Percentiles rank a stretch among this genome's conserved stretches.
These are phyloP conservation scores for Eumacrocentrus americanus DNA, from an alignment of 2,888 invertebrate genomes.

Conservation along the genomic window DNA sequence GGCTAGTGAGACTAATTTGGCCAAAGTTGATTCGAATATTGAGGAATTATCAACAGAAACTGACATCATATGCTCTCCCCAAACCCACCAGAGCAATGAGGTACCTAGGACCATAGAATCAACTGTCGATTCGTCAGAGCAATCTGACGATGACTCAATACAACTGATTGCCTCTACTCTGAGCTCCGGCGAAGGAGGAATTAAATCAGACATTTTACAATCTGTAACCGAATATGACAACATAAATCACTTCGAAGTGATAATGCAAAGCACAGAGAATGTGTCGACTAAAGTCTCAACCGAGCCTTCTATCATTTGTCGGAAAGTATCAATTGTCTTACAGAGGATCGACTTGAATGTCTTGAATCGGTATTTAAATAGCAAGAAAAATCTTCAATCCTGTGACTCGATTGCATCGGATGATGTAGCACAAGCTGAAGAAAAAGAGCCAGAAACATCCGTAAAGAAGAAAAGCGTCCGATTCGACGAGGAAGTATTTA, in stretches of 20 bases:
- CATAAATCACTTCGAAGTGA: no score
- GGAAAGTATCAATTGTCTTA: slow-evolving; percentile 2
- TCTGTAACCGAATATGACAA: neutral
- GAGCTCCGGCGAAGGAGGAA: neutral
- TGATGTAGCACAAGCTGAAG: neutral
- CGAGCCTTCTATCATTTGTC: no score
- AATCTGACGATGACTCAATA: no score
- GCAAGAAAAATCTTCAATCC: neutral
- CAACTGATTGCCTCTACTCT: neutral
- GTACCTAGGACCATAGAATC: no score
- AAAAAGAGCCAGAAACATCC: neutral
- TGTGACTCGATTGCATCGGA: neutral
- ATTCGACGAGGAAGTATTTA: slow-evolving; percentile 14
- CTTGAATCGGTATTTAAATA: slow-evolving; percentile 1
- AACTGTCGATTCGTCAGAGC: no score
- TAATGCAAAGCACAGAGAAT: no score
- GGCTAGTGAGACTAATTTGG: no score
- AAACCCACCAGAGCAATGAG: no score
- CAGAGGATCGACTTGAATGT: neutral
- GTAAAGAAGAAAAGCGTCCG: slow-evolving; percentile 10
- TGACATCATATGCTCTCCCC: no score
- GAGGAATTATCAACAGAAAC: no score
- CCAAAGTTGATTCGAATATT: no score
- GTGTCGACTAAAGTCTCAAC: no score
- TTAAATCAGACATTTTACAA: neutral